phyloP scores from a whole-genome alignment of 2,888 invertebrate genomes.

The Drosophila affinis region DNA sequence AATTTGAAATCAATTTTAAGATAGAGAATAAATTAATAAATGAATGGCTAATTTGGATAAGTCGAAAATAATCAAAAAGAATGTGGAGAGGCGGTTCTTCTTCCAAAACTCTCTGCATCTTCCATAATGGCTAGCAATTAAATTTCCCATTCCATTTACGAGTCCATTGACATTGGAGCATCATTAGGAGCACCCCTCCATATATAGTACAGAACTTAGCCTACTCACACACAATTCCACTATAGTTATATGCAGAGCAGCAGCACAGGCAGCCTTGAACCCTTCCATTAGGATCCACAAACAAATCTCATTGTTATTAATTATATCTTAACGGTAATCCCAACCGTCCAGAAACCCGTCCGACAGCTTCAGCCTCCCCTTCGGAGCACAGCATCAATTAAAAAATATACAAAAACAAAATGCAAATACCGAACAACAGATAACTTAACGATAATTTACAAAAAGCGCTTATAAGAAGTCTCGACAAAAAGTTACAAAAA shows the following conservation, averaged over 20 bases:
- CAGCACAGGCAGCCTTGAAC: slow-evolving; percentile 55
- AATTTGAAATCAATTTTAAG: slow-evolving; percentile 19
- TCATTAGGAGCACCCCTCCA: slow-evolving; percentile 5
- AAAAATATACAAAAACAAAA: slow-evolving; percentile 52
- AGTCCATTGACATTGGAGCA: slow-evolving; percentile 1
- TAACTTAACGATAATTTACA: slow-evolving; percentile 74
- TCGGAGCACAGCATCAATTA: slow-evolving; percentile 25
- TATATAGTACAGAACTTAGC: slow-evolving; percentile 32
- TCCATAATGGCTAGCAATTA: neutral
- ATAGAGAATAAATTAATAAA: slow-evolving; percentile 22
- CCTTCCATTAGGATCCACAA: slow-evolving; percentile 25
- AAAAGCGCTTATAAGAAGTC: slow-evolving; percentile 50
- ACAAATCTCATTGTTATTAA: slow-evolving; percentile 56
- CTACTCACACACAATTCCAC: slow-evolving; percentile 50
- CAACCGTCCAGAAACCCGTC: slow-evolving; percentile 61
- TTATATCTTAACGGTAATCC: slow-evolving; percentile 64
- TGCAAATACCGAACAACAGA: slow-evolving; percentile 68
- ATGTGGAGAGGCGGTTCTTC: neutral
- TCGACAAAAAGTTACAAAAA: slow-evolving; percentile 34
- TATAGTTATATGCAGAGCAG: slow-evolving; percentile 41
- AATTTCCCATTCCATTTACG: neutral
- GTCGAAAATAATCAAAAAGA: slow-evolving; percentile 20
- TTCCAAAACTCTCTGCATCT: neutral
- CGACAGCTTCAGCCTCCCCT: slow-evolving; percentile 19
- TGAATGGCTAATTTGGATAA: slow-evolving; percentile 22